Conservation (phyloP, 1,140 invertebrate species). For the Leptonema lineaticorne region DNA sequence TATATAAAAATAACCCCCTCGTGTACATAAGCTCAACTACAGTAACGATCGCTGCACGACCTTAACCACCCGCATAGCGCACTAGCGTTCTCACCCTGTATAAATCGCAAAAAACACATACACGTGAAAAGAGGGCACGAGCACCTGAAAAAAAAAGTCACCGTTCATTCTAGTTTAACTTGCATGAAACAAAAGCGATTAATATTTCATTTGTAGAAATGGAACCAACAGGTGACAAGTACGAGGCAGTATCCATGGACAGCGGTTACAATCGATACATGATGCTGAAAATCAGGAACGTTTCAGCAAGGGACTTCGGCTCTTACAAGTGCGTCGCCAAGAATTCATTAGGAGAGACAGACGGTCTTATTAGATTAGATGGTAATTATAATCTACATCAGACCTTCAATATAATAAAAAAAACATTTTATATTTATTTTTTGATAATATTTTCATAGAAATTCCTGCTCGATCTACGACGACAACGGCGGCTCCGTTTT, state of each 20-base stretch:
- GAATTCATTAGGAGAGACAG: constrained; percentile 60
- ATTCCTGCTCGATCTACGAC: constrained; percentile 39
- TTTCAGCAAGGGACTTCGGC: constrained; percentile 59
- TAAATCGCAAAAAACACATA: not conserved
- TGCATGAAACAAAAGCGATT: constrained; percentile 7
- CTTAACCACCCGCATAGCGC: no score
- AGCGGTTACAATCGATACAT: constrained; percentile 60
- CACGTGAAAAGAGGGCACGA: no score
- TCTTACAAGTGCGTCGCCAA: constrained; percentile 63
- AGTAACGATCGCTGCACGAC: no score
- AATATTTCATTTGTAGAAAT: constrained; percentile 49
- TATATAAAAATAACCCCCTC: not conserved
- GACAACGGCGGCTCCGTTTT: constrained; percentile 27
- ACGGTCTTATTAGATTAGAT: constrained; percentile 59
- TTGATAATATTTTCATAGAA: constrained; percentile 30
- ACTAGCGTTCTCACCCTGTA: no score
- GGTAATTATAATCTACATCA: constrained; percentile 47
- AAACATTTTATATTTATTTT: not conserved
- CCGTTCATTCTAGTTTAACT: not conserved
- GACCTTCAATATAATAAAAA: not conserved
- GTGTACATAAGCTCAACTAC: no score
- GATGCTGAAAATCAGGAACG: constrained; percentile 58
- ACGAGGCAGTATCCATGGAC: constrained; percentile 58
- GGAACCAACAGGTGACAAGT: constrained; percentile 60
- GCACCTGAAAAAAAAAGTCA: no score